phyloP scores from a whole-genome alignment of 2,888 invertebrate species.

The Hyles lineata region DNA sequence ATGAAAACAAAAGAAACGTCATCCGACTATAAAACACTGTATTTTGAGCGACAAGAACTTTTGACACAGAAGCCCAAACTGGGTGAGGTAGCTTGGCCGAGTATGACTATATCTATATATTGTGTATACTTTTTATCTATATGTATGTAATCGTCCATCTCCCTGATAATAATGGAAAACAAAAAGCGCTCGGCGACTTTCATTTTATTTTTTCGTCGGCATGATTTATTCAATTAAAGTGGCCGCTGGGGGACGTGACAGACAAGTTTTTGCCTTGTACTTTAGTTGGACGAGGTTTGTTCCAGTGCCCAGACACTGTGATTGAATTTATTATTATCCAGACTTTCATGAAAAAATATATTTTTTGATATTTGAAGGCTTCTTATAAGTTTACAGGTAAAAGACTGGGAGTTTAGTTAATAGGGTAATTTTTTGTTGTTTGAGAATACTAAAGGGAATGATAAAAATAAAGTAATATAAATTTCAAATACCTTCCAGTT shows the following conservation, averaged over 20 bases:
- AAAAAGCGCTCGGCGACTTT: slow-evolving; percentile 32
- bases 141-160: slow-evolving; percentile 36
- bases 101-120: slow-evolving; percentile 43
- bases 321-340: slow-evolving; percentile 10
- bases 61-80: slow-evolving; percentile 43
- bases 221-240: slow-evolving; percentile 39
- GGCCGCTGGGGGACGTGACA: slow-evolving; percentile 28
- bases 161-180: slow-evolving; percentile 34
- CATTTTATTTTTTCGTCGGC: slow-evolving; percentile 35
- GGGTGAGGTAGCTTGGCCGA: slow-evolving; percentile 42
- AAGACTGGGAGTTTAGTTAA: too few relatives aligned
- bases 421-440: too few relatives aligned
- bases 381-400: too few relatives aligned
- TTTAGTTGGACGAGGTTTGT: slow-evolving; percentile 8
- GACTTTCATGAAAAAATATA: too few relatives aligned
- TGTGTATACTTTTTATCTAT: slow-evolving; percentile 40
- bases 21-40: slow-evolving; percentile 37
- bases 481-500: too few relatives aligned
- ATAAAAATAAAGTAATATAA: too few relatives aligned
- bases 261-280: slow-evolving; percentile 20
- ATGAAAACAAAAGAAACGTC: slow-evolving; percentile 34
- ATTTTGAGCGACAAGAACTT: slow-evolving; percentile 44
- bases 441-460: too few relatives aligned
- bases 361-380: too few relatives aligned
- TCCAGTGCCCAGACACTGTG: background rate